phyloP scores from a whole-genome alignment of 2,888 invertebrate genomes.

The Limenitis arthemis region DNA sequence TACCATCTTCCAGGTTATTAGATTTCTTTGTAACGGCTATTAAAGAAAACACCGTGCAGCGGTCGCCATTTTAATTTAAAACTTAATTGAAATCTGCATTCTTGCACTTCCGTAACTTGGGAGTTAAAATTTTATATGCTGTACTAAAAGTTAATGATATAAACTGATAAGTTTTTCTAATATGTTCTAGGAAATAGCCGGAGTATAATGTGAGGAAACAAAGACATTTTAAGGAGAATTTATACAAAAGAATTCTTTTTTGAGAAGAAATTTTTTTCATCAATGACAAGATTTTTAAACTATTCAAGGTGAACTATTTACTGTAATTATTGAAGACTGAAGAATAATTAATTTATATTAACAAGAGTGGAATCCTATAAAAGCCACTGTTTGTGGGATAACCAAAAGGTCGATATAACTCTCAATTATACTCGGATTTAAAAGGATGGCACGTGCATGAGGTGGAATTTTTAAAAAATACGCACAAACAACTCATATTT shows the following conservation, averaged over 20 bases:
- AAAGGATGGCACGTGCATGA: constrained; percentile 32
- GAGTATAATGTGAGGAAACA: neutral
- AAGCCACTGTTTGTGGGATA: constrained; percentile 22
- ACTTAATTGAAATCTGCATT: constrained; percentile 23
- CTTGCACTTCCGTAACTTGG: constrained; percentile 6
- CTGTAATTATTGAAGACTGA: too few relatives aligned
- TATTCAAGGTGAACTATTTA: too few relatives aligned
- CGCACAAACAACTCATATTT: constrained; percentile 1
- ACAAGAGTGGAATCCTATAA: constrained; percentile 16
- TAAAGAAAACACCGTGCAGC: constrained; percentile 13
- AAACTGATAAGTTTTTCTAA: neutral
- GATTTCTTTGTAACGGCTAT: constrained; percentile 18
- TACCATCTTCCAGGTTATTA: constrained; percentile 21
- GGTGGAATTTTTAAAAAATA: constrained; percentile 30
- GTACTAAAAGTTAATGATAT: neutral
- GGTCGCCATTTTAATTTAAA: constrained; percentile 22
- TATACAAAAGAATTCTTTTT: too few relatives aligned
- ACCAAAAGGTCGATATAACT: constrained; percentile 35
- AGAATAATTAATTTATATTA: constrained; percentile 15
- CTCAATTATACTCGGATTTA: constrained; percentile 44
- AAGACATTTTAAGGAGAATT: neutral
- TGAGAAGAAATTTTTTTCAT: too few relatives aligned
- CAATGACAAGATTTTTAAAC: too few relatives aligned
- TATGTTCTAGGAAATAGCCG: too few relatives aligned
- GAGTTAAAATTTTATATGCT: neutral